phyloP scores from a whole-genome alignment of 2,113 vertebrate genomes.

The Corythoichthys haematopterus region DNA sequence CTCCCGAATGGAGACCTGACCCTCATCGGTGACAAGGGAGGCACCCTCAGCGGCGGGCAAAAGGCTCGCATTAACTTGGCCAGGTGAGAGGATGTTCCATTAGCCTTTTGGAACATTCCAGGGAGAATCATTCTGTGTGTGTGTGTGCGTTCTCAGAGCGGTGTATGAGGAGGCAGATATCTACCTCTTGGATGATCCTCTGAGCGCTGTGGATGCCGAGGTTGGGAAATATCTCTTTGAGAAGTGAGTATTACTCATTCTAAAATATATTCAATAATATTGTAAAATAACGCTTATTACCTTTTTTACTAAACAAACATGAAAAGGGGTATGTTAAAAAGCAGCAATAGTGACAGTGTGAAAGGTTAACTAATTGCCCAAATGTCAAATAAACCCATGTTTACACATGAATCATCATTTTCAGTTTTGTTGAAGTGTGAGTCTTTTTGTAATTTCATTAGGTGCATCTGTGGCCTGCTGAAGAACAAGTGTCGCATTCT shows the following conservation, averaged over 20 bases:
- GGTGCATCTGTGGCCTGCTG: conserved; percentile 85
- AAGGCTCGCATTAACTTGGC: conserved; percentile 92
- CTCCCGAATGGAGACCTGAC: conserved; percentile 84
- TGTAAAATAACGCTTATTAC: too few relatives aligned
- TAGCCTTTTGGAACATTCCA: not conserved
- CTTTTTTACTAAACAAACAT: too few relatives aligned
- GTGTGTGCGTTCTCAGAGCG: conserved; percentile 65
- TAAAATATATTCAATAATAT: not conserved
- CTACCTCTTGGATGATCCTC: conserved; percentile 88
- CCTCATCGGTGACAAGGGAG: conserved; percentile 87
- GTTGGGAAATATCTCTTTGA: conserved; percentile 87
- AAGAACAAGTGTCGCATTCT: conserved; percentile 82
- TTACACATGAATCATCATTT: not conserved
- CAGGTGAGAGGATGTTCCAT: conserved; percentile 65
- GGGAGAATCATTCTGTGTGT: not conserved
- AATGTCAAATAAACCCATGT: not conserved
- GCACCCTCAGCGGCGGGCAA: conserved; percentile 91
- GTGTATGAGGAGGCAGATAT: conserved; percentile 91
- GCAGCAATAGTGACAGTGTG: not conserved
- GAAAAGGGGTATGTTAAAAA: not conserved
- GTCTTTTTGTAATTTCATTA: conserved; percentile 31
- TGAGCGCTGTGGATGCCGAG: conserved; percentile 88
- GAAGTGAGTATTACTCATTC: conserved; percentile 71
- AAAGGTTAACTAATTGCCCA: not conserved
- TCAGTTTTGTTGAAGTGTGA: not conserved